phyloP scores from a whole-genome alignment of 2,113 vertebrate species.

The Tursiops truncatus region DNA sequence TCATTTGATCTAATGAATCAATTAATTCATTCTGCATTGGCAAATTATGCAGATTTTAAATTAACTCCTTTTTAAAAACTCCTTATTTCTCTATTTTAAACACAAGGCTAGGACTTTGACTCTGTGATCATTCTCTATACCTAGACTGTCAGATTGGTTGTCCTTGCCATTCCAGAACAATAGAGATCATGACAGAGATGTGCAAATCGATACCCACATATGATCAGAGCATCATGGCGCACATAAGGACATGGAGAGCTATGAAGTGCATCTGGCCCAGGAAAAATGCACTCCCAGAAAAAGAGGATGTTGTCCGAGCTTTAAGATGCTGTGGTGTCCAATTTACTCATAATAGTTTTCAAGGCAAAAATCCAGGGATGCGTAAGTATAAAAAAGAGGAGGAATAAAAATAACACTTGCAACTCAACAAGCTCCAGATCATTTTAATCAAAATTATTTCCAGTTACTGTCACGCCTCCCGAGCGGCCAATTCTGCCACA shows the following conservation, averaged over 20 bases:
- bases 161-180: neutral
- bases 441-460: conserved; percentile 72
- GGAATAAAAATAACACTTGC: conserved; percentile 31
- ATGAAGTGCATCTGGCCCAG: neutral
- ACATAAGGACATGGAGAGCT: neutral
- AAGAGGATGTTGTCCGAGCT: neutral
- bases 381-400: conserved; percentile 11
- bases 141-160: neutral
- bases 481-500: neutral
- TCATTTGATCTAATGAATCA: neutral
- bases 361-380: conserved; percentile 18
- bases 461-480: conserved; percentile 7
- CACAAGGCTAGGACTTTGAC: neutral
- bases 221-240: neutral
- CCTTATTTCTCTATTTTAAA: conserved; percentile 22
- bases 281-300: neutral
- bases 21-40: neutral
- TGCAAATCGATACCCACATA: neutral
- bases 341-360: neutral
- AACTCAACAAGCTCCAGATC: neutral
- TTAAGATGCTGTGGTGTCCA: neutral
- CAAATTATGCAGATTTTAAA: conserved; percentile 7
- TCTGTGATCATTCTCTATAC: neutral
- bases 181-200: neutral
- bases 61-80: neutral